phyloP scores from a whole-genome alignment of 2,797 vertebrate genomes.

The Acestrorhynchus altus region DNA sequence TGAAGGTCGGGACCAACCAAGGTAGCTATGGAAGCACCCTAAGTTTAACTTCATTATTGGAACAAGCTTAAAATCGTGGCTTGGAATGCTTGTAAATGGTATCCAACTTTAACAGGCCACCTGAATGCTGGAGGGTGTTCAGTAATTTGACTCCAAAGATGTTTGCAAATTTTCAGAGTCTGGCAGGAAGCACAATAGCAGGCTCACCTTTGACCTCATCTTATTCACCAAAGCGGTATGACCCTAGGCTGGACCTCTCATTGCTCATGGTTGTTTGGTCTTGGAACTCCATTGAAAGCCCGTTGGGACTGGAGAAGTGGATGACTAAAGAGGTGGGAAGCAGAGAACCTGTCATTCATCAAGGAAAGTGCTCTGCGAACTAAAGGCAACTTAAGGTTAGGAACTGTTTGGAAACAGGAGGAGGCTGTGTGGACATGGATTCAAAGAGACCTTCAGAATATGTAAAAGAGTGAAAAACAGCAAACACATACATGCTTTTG shows the following conservation, averaged over 20 bases:
- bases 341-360: too few relatives aligned
- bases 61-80: not conserved
- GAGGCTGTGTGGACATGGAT: too few relatives aligned
- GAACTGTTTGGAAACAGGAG: not conserved
- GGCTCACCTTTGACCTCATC: slow-evolving; percentile 49
- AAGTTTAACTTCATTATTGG: too few relatives aligned
- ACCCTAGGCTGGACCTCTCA: not conserved
- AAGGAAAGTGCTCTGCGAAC: not conserved
- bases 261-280: not conserved
- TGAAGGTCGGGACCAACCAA: too few relatives aligned
- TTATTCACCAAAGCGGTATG: slow-evolving; percentile 8
- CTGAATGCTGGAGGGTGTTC: slow-evolving; percentile 63
- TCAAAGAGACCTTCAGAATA: too few relatives aligned
- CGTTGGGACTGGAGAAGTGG: not conserved
- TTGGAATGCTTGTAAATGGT: slow-evolving; percentile 64
- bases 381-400: not conserved
- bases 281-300: not conserved
- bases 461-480: too few relatives aligned
- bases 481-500: too few relatives aligned
- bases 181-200: slow-evolving; percentile 26
- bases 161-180: slow-evolving; percentile 18
- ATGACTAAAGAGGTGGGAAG: not conserved
- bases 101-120: slow-evolving; percentile 59
- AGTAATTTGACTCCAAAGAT: slow-evolving; percentile 19
- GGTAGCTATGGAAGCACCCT: too few relatives aligned